These are phyloP conservation scores for Cosmia trapezina DNA, from an alignment of 2,888 invertebrate species.

Conservation along the genomic window DNA sequence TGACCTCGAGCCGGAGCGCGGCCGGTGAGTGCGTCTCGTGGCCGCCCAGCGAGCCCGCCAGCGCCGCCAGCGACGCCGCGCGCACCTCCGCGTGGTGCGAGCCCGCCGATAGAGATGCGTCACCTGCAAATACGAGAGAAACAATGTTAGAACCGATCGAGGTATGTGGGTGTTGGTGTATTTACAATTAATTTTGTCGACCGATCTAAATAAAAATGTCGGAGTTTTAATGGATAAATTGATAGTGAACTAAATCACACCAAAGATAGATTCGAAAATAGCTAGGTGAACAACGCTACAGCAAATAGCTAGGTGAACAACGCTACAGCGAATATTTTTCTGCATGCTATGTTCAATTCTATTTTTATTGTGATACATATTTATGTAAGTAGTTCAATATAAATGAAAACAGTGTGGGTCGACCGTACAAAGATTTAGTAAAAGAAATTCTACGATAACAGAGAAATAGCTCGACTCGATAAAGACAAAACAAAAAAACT, in stretches of 20 bases:
- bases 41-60: conserved; percentile 85
- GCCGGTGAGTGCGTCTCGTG: conserved; percentile 77
- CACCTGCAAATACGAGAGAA: conserved; percentile 71
- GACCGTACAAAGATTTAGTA: no score
- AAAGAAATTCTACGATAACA: not conserved
- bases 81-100: conserved; percentile 81
- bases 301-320: no score
- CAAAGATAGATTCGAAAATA: not conserved
- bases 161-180: not conserved
- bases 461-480: not conserved
- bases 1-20: conserved; percentile 79
- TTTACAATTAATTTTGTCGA: not conserved
- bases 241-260: not conserved
- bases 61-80: conserved; percentile 85
- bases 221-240: not conserved
- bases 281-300: no score
- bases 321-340: no score
- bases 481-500: not conserved
- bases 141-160: not conserved
- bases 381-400: not conserved
- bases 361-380: not conserved
- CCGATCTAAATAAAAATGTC: not conserved
- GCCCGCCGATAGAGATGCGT: conserved; percentile 86
- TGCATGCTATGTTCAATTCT: not conserved
- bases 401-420: not conserved